These are phyloP conservation scores for Solen grandis DNA, from an alignment of 1,140 invertebrate genomes.

Conservation along the genomic window DNA sequence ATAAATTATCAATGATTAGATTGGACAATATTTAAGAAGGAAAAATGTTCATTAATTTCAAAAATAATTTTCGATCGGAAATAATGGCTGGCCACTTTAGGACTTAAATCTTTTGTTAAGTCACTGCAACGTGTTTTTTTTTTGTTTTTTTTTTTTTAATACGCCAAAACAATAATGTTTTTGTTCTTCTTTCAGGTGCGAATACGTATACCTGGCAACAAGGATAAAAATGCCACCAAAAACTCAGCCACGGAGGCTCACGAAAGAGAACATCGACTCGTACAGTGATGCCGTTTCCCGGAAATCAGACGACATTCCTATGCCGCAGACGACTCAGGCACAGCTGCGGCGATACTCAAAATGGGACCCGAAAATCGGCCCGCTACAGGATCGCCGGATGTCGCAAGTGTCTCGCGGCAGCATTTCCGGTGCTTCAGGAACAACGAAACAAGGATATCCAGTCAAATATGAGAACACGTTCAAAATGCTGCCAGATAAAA, in stretches of 20 bases:
- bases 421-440: conserved; percentile 57
- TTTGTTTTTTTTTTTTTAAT: no score
- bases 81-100: no score
- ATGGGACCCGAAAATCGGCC: conserved; percentile 28
- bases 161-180: no score
- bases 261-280: conserved; percentile 43
- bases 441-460: conserved; percentile 51
- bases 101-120: no score
- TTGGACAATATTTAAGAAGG: no score
- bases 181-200: no score
- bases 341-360: conserved; percentile 49
- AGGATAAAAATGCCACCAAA: conserved; percentile 32
- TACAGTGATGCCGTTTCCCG: conserved; percentile 13
- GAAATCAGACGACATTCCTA: conserved; percentile 10
- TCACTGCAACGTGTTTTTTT: no score
- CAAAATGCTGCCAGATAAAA: conserved; percentile 64
- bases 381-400: conserved; percentile 59
- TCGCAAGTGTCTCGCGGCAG: conserved; percentile 69
- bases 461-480: conserved; percentile 72
- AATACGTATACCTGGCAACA: background rate
- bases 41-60: no score
- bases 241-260: conserved; percentile 3
- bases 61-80: no score
- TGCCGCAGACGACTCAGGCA: conserved; percentile 37
- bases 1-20: no score